Base-by-base conservation (phyloP, 2,113 vertebrate species). In the Pterocles orientalis region DNA sequence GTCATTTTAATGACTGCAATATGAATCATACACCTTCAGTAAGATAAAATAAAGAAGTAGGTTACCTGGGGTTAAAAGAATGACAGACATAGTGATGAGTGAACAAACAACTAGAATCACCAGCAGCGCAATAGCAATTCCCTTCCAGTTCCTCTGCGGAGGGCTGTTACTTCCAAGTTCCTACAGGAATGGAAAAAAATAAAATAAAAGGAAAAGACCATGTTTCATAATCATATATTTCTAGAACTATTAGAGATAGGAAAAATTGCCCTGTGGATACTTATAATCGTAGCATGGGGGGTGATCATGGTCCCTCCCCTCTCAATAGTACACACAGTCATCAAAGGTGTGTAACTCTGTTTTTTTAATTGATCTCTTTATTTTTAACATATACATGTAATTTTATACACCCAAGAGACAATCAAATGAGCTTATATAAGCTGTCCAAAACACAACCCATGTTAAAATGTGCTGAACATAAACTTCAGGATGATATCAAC, bases 91-190 rank as follows among this genome's bases (percentile, higher is more conserved):
- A 69, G 99, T 99, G 98, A 99, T 99, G 96, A 99, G 99, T 50
- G 99, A 99, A 97, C 99, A 99, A 89, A 99, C 99, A 97, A 98
- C 98, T 97, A 99, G 97, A 96, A 99, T 99, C 98, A 99, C 99
- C 98, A 99, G 98, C 97, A 99, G 98, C 82, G 99, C 99, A 92
- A 99, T 99, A 86, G 99, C 99, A 85, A 99, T 99, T 72, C 99
- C 99, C 95, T 99, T 99, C 99, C 99, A 99, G 98, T 99, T 99
- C 98, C 99, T 99, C 98, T 99, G 99, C 68, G 99, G 99, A 97
- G 99, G 98, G 97, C 97, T 99, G 94, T 98, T 99, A 97, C 98
- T 99, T 96, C 98, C 98, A 97, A 99, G 98, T 95, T 99, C 99
- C 99, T 99, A 95, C n/a, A 96, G 79, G 97, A 82, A 98, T 80